phyloP scores from a whole-genome alignment of 2,888 invertebrate genomes.

The Zhuqinia jingwanae region DNA sequence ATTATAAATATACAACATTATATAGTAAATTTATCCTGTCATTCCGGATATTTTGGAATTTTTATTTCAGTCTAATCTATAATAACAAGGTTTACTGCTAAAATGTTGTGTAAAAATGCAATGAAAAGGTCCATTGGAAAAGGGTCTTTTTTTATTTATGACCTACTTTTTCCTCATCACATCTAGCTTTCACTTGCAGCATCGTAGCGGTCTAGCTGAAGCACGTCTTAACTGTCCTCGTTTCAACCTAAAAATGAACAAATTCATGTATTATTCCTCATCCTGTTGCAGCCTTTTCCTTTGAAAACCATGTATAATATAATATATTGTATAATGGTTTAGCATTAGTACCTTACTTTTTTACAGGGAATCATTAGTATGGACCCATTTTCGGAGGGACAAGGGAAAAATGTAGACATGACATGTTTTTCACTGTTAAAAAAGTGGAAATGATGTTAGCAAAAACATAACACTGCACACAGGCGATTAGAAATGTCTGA shows the following conservation, averaged over 20 bases:
- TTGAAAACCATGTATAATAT: too few species aligned
- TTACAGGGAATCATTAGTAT: not conserved
- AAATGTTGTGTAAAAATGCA: not conserved
- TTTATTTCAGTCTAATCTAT: too few species aligned
- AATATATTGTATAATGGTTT: too few species aligned
- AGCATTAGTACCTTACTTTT: too few species aligned
- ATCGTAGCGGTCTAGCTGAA: not conserved
- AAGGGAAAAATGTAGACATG: not conserved
- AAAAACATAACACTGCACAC: not conserved
- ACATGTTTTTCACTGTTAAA: not conserved
- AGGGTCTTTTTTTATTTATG: conserved; percentile 20
- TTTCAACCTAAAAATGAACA: not conserved
- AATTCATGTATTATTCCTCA: not conserved
- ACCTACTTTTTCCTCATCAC: conserved; percentile 30
- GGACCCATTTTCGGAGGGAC: not conserved
- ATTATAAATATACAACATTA: too few species aligned
- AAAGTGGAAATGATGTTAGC: not conserved
- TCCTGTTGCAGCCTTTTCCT: too few species aligned
- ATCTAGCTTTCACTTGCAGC: conserved; percentile 22
- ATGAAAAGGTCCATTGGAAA: conserved; percentile 13
- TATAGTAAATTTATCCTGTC: too few species aligned
- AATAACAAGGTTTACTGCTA: too few species aligned
- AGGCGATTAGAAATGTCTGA: not conserved
- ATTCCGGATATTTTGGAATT: too few species aligned
- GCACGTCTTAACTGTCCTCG: not conserved